Evolutionary conservation across 2,797 vertebrate species (phyloP), one percentile per base, ranked within the genome.

Genomic region (Scarus forsteni): DNA sequence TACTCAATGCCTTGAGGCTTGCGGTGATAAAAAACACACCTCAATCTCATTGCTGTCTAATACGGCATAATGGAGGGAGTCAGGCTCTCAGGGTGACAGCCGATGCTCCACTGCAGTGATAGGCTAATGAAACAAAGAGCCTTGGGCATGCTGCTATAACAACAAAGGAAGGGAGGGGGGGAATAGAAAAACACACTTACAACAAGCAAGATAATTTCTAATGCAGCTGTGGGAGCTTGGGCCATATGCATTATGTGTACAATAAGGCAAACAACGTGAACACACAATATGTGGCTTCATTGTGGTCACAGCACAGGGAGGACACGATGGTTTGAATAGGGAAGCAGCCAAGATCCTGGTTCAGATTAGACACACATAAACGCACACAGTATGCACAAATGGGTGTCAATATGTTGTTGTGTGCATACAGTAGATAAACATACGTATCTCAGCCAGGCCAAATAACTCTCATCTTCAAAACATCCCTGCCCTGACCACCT

Each of bases 91-190:
- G 83, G 70, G 49, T 85, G 88, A 85, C 73, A 85, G 76, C 70
- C 60, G 55, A 67, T 72, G 81, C 90, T 89, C 80, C 74, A 77
- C 64, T 63, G 67, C 42, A 6, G 70, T 36, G 71, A 84, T 84
- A 73, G 75, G 67, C 81, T 89, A 85, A 89, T 90, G 85, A 91
- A 88, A 89, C 81, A 84, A 87, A 88, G 66, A 85, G 84, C 84
- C 82, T 52, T 35, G 48, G 76, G 83, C 66, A 14, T 81, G 75
- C 70, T 69, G 69, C 77, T 88, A 70, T 79, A 71, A 76, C 70
- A 59, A 74, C 57, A 76, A 43, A 81, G 53, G 48, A 61, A 53
- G 9, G 38, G 55, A 66, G 27, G 1, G 7, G 10, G 13, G 35
- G 49, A 10, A 66, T 40, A 64, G n/a, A 51, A 60, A 62, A 51